Percentiles rank a stretch among this genome's conserved stretches.
phyloP scores from a whole-genome alignment of 1,140 invertebrate species.

The Acromyrmex charruanus region DNA sequence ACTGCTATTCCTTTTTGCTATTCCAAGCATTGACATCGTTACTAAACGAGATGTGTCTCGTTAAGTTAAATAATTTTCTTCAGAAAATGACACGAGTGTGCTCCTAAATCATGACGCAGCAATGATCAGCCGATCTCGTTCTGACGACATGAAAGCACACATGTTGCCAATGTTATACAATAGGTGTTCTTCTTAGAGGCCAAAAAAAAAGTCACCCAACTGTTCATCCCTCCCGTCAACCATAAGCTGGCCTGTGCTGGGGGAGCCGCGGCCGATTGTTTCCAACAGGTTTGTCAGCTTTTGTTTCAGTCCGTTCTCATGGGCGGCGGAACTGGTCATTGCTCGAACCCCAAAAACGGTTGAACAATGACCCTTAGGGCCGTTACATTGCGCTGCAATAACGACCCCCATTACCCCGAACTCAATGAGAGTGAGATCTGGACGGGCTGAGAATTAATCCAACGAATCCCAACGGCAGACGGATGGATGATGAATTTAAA shows the following conservation, averaged over 20 bases:
- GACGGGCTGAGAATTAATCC: slow-evolving; percentile 70
- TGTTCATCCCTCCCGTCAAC: slow-evolving; percentile 83
- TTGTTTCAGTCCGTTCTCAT: slow-evolving; percentile 85
- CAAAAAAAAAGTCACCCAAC: slow-evolving; percentile 85
- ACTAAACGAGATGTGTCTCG: background rate
- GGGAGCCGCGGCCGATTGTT: slow-evolving; percentile 83
- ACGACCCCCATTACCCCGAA: slow-evolving; percentile 74
- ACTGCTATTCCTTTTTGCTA: background rate
- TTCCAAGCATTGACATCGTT: background rate
- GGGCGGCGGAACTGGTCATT: slow-evolving; percentile 84
- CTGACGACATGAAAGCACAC: slow-evolving; percentile 77
- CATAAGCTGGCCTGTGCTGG: slow-evolving; percentile 78
- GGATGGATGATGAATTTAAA: slow-evolving; percentile 62
- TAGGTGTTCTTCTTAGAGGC: slow-evolving; percentile 73
- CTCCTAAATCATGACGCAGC: slow-evolving; percentile 45
- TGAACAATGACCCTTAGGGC: slow-evolving; percentile 84
- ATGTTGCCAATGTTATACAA: slow-evolving; percentile 83
- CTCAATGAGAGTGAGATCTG: slow-evolving; percentile 67
- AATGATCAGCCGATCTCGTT: slow-evolving; percentile 73
- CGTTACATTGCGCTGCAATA: slow-evolving; percentile 80
- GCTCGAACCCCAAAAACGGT: slow-evolving; percentile 82
- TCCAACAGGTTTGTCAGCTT: slow-evolving; percentile 85
- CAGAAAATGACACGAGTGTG: slow-evolving; percentile 15
- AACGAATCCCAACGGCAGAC: slow-evolving; percentile 52
- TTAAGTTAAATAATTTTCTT: slow-evolving; percentile 36